Conservation (phyloP, 2,797 vertebrate genomes). For the Dryobates pubescens region DNA sequence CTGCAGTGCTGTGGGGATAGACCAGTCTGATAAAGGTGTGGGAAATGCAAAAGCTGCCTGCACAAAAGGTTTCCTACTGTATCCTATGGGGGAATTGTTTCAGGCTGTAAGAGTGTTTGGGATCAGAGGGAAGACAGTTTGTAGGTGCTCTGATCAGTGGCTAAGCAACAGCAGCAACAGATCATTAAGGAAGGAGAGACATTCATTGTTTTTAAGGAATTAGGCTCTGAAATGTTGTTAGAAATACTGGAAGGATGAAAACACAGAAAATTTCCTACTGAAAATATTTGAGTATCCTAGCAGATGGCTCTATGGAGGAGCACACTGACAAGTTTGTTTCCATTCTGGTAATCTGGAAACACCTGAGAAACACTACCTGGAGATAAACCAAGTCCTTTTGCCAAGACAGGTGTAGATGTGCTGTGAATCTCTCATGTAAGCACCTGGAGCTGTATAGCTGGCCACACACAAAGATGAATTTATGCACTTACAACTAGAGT, state of each 20-base stretch:
- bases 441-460: not conserved
- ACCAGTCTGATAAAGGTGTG: conserved; percentile 3
- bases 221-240: not conserved
- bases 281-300: not conserved
- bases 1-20: conserved; percentile 15
- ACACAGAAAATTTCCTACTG: not conserved
- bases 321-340: not conserved
- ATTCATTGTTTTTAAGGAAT: conserved; percentile 2
- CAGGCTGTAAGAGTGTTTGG: not conserved
- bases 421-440: not conserved
- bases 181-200: not conserved
- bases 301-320: not conserved
- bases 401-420: not conserved
- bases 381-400: not conserved
- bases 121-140: not conserved
- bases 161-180: not conserved
- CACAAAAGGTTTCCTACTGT: conserved; percentile 7
- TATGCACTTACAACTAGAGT: not conserved
- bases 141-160: not conserved
- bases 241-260: not conserved
- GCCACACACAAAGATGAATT: not conserved
- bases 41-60: conserved; percentile 21
- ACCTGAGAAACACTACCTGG: not conserved
- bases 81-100: conserved; percentile 16
- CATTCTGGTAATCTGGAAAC: not conserved